Evolutionary conservation across 92 coral and sea anemone genomes (phyloP).

Genomic region (Phenganax subtilis): DNA sequence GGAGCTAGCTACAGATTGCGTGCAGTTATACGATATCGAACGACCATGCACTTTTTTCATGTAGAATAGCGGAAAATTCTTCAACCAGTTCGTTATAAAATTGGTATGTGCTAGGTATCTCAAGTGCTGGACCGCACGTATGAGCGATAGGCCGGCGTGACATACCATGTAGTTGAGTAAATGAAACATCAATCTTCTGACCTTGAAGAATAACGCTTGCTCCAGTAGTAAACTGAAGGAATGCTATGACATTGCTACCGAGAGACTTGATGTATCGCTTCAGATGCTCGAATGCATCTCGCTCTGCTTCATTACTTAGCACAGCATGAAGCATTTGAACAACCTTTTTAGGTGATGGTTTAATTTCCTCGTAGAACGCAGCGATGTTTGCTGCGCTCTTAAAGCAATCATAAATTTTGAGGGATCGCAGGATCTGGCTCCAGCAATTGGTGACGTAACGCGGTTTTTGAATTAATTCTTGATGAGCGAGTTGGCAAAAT

Average conservation of each 20-base stretch:
- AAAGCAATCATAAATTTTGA: constrained; percentile 12
- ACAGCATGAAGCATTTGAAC: not conserved
- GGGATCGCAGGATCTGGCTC: constrained; percentile 35
- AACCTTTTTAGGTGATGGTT: not conserved
- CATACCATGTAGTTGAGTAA: not conserved
- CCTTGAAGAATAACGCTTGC: not conserved
- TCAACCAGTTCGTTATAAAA: not conserved
- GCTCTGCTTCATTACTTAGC: not conserved
- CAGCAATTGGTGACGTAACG: constrained; percentile 39
- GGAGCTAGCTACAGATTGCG: not conserved
- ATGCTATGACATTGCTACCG: not conserved
- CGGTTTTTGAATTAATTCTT: constrained; percentile 46
- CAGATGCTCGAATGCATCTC: not conserved
- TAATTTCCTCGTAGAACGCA: not conserved
- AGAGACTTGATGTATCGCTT: not conserved
- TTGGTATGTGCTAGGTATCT: not conserved
- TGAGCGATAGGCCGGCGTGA: not conserved
- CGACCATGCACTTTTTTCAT: not conserved
- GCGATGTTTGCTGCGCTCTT: not conserved
- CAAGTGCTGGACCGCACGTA: not conserved
- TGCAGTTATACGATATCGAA: not conserved
- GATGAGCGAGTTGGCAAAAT: too few species aligned
- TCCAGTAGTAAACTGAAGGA: not conserved
- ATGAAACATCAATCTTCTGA: not conserved
- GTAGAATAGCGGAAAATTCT: not conserved